These are phyloP conservation scores for Tokudaia muenninki DNA, from an alignment of 2,797 vertebrate species.

Conservation along the genomic window DNA sequence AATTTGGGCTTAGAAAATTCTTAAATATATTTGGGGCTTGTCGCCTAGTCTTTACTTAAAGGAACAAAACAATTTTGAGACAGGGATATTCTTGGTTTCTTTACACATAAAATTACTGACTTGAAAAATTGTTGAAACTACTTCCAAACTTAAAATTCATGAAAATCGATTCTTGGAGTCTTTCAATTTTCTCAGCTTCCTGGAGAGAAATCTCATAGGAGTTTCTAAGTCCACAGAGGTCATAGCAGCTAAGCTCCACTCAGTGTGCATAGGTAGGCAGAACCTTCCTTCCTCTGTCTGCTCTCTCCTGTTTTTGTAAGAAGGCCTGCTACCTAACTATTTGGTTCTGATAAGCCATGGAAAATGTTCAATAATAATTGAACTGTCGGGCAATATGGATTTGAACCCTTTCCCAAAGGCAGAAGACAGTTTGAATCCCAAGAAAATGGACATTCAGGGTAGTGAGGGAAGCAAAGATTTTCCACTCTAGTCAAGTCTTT, in stretches of 20 bases:
- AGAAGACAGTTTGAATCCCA: not conserved
- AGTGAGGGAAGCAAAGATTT: not conserved
- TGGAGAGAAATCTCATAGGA: not conserved
- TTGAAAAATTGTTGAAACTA: constrained; percentile 21
- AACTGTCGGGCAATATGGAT: not conserved
- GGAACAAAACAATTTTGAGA: constrained; percentile 29
- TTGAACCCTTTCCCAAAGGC: not conserved
- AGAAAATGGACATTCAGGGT: not conserved
- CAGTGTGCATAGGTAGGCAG: not conserved
- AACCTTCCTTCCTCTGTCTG: not conserved
- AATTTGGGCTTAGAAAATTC: not conserved
- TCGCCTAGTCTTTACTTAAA: constrained; percentile 28
- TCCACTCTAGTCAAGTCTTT: not conserved
- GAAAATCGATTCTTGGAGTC: not conserved
- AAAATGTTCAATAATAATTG: not conserved
- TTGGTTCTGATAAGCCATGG: not conserved
- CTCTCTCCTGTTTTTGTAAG: not conserved
- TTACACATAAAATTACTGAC: constrained; percentile 40
- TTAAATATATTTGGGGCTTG: not conserved
- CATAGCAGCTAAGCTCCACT: not conserved
- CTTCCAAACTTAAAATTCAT: constrained; percentile 59
- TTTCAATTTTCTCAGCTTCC: not conserved
- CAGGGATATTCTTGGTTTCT: not conserved
- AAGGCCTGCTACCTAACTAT: not conserved
- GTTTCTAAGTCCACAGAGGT: not conserved